Conservation (phyloP, 2,797 vertebrate genomes). For the Hoplostethus atlanticus region DNA sequence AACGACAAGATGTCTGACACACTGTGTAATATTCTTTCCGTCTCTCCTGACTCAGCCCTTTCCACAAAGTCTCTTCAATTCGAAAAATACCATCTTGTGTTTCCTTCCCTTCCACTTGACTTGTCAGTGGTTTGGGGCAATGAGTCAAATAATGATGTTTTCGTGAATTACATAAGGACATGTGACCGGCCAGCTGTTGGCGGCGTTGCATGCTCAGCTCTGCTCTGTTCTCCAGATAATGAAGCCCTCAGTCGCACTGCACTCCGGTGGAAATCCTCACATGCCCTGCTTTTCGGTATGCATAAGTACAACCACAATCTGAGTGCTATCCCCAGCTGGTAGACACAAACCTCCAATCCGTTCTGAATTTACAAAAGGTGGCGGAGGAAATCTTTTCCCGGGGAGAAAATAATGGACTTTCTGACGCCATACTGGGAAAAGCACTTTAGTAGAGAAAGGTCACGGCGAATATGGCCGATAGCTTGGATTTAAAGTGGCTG, state of each 20-base stretch:
- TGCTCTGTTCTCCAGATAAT: conserved; percentile 16
- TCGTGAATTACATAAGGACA: conserved; percentile 41
- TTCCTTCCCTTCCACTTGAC: conserved; percentile 34
- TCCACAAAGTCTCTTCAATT: no score
- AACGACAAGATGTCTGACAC: not conserved
- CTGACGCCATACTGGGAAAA: conserved; percentile 42
- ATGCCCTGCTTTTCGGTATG: conserved; percentile 18
- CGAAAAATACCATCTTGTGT: conserved; percentile 4
- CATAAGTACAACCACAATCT: conserved; percentile 24
- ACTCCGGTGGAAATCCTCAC: conserved; percentile 6
- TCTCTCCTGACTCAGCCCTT: not conserved
- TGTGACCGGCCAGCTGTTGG: conserved; percentile 48
- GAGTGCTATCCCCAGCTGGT: conserved; percentile 34
- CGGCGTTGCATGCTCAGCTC: not conserved
- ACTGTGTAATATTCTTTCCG: not conserved
- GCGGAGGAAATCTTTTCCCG: conserved; percentile 25
- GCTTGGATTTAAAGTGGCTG: conserved; percentile 19
- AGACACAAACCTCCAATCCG: conserved; percentile 17
- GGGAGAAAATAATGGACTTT: conserved; percentile 68
- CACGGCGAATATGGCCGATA: conserved; percentile 15
- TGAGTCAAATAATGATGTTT: conserved; percentile 45
- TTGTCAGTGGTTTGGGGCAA: conserved; percentile 28
- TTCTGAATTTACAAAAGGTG: conserved; percentile 30
- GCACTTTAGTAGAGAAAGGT: conserved; percentile 47
- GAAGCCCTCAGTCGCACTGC: conserved; percentile 4